Base-by-base conservation (phyloP, 2,797 vertebrate genomes). In the Uromys caudimaculatus region DNA sequence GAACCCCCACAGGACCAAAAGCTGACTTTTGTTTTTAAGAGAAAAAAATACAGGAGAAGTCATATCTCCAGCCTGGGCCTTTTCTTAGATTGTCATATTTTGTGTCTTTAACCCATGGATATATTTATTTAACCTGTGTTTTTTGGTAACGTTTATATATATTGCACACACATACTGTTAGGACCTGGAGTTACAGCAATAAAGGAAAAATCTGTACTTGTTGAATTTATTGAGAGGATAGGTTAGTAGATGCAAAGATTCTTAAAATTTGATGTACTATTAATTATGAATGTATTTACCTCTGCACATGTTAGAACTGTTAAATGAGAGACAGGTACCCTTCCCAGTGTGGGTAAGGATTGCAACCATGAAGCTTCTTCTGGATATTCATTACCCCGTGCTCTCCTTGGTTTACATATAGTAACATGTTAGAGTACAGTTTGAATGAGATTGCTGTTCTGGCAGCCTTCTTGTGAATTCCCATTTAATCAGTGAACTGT, bases 231-330 rank as follows among this genome's bases (percentile, higher is more conserved):
- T 67, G 58, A 56, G 50, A 88, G 16, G 47, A 4, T 9, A 52
- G 16, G 82, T 52, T 47, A 69, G 8, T 24, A 89, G 17, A 35
- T 14, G 27, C 27, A 47, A 60, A 62, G 23, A 62, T 16, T 58
- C 16, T 69, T 27, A 89, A 89, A 17, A 92, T 90, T 92, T 92
- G 13, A n/a, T 44, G 6, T 3, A 85, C 35, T 85, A 52, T 86
- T 58, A 41, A 62, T 9, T 41, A 50, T 9, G 12, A 16, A 9
- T 88, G 3, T 76, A 3, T 81, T 41, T 90, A 62, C 11, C 62
- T 44, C n/a, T 64, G 24, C 3, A 56, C 69, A 35, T 44, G 9
- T 35, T 77, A 47, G 7, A 41, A 24, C 10, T 27, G 16, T 52
- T 79, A 13, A 32, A n/a, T 6, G 13, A 64, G 29, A 78, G 76